These are phyloP conservation scores for Danaus melanippus DNA, from an alignment of 1,140 invertebrate genomes.

Conservation along the genomic window DNA sequence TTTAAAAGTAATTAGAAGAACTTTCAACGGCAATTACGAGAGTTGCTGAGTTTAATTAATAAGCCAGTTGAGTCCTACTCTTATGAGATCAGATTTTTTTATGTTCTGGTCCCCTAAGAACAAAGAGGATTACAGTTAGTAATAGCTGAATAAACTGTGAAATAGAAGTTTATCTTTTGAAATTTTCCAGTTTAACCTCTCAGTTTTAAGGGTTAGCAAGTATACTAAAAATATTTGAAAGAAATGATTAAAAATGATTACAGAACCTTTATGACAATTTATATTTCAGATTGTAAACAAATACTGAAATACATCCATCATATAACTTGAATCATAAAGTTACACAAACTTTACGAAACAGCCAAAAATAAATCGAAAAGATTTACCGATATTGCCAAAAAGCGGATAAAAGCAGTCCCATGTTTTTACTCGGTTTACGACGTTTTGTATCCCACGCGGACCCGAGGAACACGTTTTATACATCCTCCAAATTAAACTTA, in stretches of 20 bases:
- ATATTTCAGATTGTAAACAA: too few relatives aligned
- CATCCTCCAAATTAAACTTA: slow-evolving; percentile 10
- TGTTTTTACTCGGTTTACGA: slow-evolving; percentile 20
- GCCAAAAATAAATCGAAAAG: slow-evolving; percentile 16
- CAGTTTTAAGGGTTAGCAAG: too few relatives aligned
- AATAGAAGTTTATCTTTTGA: too few relatives aligned
- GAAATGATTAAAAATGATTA: too few relatives aligned
- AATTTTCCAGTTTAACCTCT: too few relatives aligned
- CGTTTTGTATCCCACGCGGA: slow-evolving; percentile 3
- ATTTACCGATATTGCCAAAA: slow-evolving; percentile 20
- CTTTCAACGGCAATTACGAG: slow-evolving; percentile 29
- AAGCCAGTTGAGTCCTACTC: slow-evolving; percentile 7
- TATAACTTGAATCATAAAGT: slow-evolving; percentile 2
- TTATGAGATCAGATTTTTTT: too few relatives aligned
- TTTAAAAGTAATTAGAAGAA: slow-evolving; percentile 34
- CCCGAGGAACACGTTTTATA: slow-evolving; percentile 4
- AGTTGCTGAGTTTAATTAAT: slow-evolving; percentile 26
- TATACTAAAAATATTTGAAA: too few relatives aligned
- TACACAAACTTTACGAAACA: slow-evolving; percentile 9
- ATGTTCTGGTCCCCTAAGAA: too few relatives aligned
- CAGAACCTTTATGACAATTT: too few relatives aligned
- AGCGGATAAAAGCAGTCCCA: slow-evolving; percentile 18
- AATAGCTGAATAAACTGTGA: too few relatives aligned
- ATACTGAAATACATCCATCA: too few relatives aligned
- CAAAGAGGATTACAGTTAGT: too few relatives aligned